A percentile compares a stretch with the other conserved stretches of the same genome.
These are phyloP conservation scores for Collichthys lucidus DNA, from an alignment of 2,113 vertebrate species.

Conservation along the genomic window DNA sequence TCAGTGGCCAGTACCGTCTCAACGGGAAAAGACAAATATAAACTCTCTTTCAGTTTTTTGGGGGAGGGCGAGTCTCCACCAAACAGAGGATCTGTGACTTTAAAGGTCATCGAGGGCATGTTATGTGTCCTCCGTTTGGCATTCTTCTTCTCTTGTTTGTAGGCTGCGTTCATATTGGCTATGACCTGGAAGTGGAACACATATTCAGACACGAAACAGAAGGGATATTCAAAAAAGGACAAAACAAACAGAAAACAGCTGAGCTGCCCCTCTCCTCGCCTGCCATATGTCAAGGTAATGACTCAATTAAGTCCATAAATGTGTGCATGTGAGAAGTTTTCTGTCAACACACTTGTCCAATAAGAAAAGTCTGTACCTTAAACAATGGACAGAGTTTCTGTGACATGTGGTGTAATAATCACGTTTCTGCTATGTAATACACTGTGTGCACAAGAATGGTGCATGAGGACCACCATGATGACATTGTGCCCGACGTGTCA, in stretches of 20 bases:
- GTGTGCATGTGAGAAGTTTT: background rate
- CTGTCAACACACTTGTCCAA: background rate
- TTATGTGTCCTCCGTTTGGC: conserved; percentile 80
- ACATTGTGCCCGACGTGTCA: background rate
- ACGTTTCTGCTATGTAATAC: background rate
- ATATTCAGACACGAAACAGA: background rate
- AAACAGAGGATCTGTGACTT: conserved; percentile 80
- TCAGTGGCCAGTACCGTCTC: conserved; percentile 84
- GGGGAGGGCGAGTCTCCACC: conserved; percentile 58
- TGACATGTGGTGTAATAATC: background rate
- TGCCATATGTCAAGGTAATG: background rate
- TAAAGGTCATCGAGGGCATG: conserved; percentile 81
- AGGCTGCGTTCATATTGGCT: conserved; percentile 87
- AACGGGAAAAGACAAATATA: conserved; percentile 88
- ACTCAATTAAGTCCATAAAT: background rate
- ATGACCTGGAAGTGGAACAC: conserved; percentile 84
- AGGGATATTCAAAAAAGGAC: background rate
- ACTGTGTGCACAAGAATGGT: background rate
- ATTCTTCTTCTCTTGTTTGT: conserved; percentile 86
- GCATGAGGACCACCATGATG: no score
- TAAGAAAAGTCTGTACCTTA: background rate
- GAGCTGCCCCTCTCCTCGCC: background rate
- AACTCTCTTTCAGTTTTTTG: conserved; percentile 87
- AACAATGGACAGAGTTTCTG: background rate
- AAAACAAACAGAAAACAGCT: background rate